Conservation (phyloP, 92 coral and sea anemone genomes). For the Nematostella vectensis region DNA sequence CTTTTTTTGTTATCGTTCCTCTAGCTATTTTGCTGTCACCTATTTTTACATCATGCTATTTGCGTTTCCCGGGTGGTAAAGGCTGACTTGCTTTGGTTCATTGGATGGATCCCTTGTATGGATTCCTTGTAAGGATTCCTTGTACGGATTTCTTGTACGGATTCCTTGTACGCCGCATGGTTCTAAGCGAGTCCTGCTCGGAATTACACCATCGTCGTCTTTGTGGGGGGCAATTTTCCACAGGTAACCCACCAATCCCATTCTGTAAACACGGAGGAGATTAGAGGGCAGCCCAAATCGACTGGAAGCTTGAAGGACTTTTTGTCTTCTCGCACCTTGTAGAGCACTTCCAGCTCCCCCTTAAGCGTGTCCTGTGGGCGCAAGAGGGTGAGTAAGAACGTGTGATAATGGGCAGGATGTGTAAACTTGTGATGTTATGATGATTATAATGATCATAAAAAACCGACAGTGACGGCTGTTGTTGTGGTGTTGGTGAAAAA, state of each 20-base stretch:
- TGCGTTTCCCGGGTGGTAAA: too few relatives aligned
- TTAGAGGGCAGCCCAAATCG: slow-evolving; percentile 77
- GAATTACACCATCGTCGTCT: slow-evolving; percentile 54
- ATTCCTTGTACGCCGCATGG: too few relatives aligned
- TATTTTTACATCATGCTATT: too few relatives aligned
- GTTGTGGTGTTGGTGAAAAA: too few relatives aligned
- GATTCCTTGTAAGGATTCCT: too few relatives aligned
- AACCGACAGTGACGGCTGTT: too few relatives aligned
- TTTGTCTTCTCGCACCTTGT: slow-evolving; percentile 31
- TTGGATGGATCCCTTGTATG: too few relatives aligned
- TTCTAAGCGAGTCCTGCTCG: not conserved
- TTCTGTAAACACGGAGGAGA: slow-evolving; percentile 76
- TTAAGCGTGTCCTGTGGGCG: slow-evolving; percentile 50
- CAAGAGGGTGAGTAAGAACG: not conserved
- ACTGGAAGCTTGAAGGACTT: slow-evolving; percentile 7
- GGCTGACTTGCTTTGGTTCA: too few relatives aligned
- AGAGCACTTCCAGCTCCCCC: slow-evolving; percentile 41
- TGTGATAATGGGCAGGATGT: not conserved
- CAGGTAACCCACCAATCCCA: slow-evolving; percentile 99
- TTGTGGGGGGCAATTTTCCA: slow-evolving; percentile 55
- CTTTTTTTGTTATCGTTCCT: too few relatives aligned
- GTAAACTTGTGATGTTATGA: not conserved
- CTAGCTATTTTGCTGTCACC: too few relatives aligned
- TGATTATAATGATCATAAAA: too few relatives aligned
- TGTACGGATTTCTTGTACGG: too few relatives aligned